Percentiles rank a stretch among this genome's conserved stretches.
Conservation (phyloP, 2,113 vertebrate species). For the Notothenia rossii region DNA sequence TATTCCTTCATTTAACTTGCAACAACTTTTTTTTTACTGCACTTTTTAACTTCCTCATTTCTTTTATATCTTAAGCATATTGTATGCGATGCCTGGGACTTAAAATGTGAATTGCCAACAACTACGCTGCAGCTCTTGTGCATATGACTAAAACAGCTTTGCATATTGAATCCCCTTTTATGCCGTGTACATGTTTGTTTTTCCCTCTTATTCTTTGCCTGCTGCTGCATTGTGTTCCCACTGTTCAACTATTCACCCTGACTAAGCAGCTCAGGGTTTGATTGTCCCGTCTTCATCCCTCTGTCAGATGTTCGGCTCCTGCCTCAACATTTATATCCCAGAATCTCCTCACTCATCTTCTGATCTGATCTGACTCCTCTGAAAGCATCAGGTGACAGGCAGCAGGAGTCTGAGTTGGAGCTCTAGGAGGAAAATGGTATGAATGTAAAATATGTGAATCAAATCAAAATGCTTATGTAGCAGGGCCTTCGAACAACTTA, state of each 20-base stretch:
- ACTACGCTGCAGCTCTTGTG: too few species aligned
- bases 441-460: too few species aligned
- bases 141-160: too few species aligned
- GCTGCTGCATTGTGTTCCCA: not conserved
- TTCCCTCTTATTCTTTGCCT: not conserved
- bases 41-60: too few species aligned
- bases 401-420: not conserved
- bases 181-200: not conserved
- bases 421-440: not conserved
- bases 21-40: too few species aligned
- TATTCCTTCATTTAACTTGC: too few species aligned
- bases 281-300: not conserved
- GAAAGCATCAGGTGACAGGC: constrained; percentile 4
- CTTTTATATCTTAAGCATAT: too few species aligned
- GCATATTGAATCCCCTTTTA: too few species aligned
- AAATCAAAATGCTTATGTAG: too few species aligned
- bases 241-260: constrained; percentile 14
- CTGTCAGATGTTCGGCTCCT: not conserved
- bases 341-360: not conserved
- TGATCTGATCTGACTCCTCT: not conserved
- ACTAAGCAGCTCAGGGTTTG: constrained; percentile 5
- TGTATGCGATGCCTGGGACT: too few species aligned
- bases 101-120: too few species aligned
- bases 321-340: not conserved
- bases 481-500: too few species aligned